Evolutionary conservation across 2,113 vertebrate genomes (phyloP), one percentile per base, ranked within the genome.

Genomic region (Telmatochromis bifrenatus): DNA sequence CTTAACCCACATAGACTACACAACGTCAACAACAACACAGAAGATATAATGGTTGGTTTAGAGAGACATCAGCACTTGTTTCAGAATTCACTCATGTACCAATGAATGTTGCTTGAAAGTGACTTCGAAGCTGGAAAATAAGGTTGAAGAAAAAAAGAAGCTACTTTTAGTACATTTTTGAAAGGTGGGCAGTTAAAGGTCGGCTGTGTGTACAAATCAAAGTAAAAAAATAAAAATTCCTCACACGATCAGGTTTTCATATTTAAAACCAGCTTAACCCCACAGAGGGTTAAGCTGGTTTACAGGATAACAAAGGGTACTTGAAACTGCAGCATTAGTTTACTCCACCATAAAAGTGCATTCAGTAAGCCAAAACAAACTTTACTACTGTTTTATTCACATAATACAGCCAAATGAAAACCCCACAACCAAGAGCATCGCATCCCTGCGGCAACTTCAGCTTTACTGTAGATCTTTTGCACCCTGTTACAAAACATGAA

Each of bases 1-100:
- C 92, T 93, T 92, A 93, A 88, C 82, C 88, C 91, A 95, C 89
- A 92, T 87, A 80, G 75, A 79, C n/a, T 79, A 89, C 92, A 89
- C 88, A 92, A 88, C 80, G 81, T 79, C 86, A 86, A 90, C 54
- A 42, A 79, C 33, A 58, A 54, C 60, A 23, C 28, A 15, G 9
- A 15, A 84, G 39, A 33, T 82, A 70, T 58, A 77, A 33, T 9
- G 2, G 45, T 21, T 80, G 35, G 33, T 79, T 79, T 7, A 21
- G 65, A 45, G 65, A 83, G 60, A 31, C 42, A 49, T 31, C 70
- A 12, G 45, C 26, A 77, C 70, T 19, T 19, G 42, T 49, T 77
- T 49, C 26, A 77, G 26, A 77, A 28, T 77, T 49, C 26, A 77
- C 9, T 77, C 14, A 5, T 12, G 28, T 31, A 77, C 23, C 42